Base-by-base conservation (phyloP, 2,113 vertebrate genomes). In the Etheostoma cragini region DNA sequence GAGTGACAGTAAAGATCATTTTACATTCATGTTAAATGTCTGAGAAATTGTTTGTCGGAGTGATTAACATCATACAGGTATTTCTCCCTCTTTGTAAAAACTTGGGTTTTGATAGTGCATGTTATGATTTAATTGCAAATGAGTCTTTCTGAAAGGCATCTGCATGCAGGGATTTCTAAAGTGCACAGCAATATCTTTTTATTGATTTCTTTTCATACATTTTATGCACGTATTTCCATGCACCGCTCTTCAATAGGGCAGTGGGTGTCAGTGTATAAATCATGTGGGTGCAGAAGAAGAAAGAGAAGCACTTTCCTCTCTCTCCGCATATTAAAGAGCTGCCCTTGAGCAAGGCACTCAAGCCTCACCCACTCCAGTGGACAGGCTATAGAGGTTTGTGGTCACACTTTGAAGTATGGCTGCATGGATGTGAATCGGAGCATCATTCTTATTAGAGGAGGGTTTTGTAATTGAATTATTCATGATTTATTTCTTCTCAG, bases 281-380 rank as follows among this genome's bases (percentile, higher is more conserved):
- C 30, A 45, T 14, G 58, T 52, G 22, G 35, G 16, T 26, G 1
- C n/a, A 6, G 17, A 62, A 45, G 24, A 24, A 10, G 7, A 56
- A 38, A 30, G 19, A 84, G 54, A 54, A 66, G 75, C 54, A n/a
- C 57, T 84, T 80, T 71, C 16, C 8, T 58, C 45, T 19, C 56
- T 13, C 50, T 46, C 21, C 24, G 35, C 22, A 10, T 16, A 65
- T 53, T 57, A 49, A 63, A 63, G 8, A 11, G 24, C 3, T 56
- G 30, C 58, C 65, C 21, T 30, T 72, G 35, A 80, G 82, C 65
- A 71, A 80, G 82, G 65, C 63, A 78, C 57, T 46, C 11, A 3
- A 24, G 38, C 47, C 35, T 12, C 60, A 56, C 3, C 47, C 54
- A 38, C 38, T 67, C 4, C 13, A 35, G 35, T 50, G 69, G 53